Conservation (phyloP, 2,797 vertebrate genomes). For the Cirrhinus molitorella region DNA sequence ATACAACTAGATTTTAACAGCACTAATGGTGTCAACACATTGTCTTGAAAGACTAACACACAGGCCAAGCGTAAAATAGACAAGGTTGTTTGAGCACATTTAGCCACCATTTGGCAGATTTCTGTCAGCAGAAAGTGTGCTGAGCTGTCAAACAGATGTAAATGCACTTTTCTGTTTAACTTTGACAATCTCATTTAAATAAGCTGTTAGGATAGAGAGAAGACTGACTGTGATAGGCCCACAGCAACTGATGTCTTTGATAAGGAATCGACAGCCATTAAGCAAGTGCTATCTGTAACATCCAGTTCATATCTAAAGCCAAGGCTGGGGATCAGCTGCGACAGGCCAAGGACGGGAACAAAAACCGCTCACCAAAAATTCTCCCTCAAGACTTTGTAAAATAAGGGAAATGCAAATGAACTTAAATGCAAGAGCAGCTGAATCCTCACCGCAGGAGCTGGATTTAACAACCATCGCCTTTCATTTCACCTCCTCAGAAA, state of each 20-base stretch:
- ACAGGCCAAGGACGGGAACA: constrained; percentile 32
- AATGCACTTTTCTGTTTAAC: constrained; percentile 29
- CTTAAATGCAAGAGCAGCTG: constrained; percentile 71
- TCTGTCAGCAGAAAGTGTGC: constrained; percentile 24
- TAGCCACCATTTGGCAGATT: not conserved
- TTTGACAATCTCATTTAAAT: constrained; percentile 2
- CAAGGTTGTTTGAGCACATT: constrained; percentile 32
- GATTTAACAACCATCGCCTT: constrained; percentile 65
- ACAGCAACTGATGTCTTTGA: not conserved
- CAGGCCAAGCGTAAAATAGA: constrained; percentile 14
- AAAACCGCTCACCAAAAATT: constrained; percentile 4
- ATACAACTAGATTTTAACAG: not conserved
- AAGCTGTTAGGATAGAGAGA: constrained; percentile 19
- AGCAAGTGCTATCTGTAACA: not conserved
- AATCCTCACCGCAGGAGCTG: constrained; percentile 60
- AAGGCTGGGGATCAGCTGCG: not conserved
- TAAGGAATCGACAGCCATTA: constrained; percentile 6
- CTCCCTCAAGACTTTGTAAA: constrained; percentile 33
- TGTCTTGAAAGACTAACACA: not conserved
- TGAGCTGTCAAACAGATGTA: constrained; percentile 1
- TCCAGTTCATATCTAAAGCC: not conserved
- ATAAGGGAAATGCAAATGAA: constrained; percentile 55
- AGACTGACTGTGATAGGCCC: not conserved
- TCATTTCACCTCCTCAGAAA: constrained; percentile 72
- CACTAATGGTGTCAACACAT: constrained; percentile 10